Conservation (phyloP, 2,797 vertebrate genomes). For the Myotis daubentonii region DNA sequence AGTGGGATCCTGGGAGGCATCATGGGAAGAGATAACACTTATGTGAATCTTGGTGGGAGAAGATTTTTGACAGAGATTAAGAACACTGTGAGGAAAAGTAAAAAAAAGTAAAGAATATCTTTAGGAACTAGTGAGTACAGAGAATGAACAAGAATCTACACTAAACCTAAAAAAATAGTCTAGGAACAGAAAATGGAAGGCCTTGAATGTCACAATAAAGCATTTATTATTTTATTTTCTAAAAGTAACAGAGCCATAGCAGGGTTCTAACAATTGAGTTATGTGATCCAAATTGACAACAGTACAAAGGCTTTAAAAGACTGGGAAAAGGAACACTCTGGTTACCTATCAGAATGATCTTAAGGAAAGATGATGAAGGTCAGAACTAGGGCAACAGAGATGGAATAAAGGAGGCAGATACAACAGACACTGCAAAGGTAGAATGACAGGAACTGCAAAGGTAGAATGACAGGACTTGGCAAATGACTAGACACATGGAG, state of each 20-base stretch:
- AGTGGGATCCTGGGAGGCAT: background rate
- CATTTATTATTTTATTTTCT: constrained; percentile 42
- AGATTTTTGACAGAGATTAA: background rate
- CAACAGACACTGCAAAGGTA: background rate
- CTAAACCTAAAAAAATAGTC: background rate
- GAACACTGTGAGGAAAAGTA: background rate
- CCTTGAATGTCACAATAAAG: background rate
- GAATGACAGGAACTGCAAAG: background rate
- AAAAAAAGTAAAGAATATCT: background rate
- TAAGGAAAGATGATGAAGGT: constrained; percentile 26
- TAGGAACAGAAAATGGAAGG: background rate
- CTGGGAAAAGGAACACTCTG: background rate
- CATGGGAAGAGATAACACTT: background rate
- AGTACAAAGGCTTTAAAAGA: background rate
- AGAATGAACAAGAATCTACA: background rate
- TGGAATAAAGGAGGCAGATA: background rate
- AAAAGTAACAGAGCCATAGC: background rate
- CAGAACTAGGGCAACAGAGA: background rate
- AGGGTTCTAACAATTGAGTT: constrained; percentile 18
- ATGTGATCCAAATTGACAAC: background rate
- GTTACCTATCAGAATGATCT: constrained; percentile 21
- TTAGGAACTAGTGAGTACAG: background rate
- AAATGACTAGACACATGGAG: constrained; percentile 9
- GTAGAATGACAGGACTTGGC: constrained; percentile 21
- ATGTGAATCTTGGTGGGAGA: background rate